Conservation (phyloP, 2,113 vertebrate genomes). For the Amblyopsis rosae region DNA sequence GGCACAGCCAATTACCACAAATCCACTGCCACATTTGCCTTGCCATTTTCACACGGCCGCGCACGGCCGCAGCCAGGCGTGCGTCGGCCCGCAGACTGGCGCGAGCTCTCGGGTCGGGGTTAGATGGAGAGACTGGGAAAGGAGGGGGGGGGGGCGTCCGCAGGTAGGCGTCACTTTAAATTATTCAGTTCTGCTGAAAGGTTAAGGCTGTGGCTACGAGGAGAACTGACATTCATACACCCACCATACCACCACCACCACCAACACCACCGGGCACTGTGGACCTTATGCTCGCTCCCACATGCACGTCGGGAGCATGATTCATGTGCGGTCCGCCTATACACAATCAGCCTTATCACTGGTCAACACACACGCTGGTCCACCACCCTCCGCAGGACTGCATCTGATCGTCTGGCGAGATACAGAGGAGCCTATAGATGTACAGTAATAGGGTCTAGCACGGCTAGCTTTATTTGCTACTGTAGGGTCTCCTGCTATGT, state of each 20-base stretch:
- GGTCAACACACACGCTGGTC: constrained; percentile 1
- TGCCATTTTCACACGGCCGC: constrained; percentile 72
- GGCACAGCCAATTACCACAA: constrained; percentile 75
- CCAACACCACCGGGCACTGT: constrained; percentile 28
- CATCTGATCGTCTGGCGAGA: not conserved
- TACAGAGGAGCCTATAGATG: not conserved
- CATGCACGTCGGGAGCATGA: constrained; percentile 56
- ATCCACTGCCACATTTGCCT: constrained; percentile 72
- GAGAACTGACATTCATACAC: constrained; percentile 75
- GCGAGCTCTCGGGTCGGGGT: constrained; percentile 35
- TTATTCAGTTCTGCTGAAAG: constrained; percentile 81
- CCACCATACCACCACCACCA: no score
- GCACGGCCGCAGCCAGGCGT: constrained; percentile 37
- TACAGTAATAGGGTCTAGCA: not conserved
- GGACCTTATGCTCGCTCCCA: constrained; percentile 47
- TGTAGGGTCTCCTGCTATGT: not conserved
- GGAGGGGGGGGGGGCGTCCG: constrained; percentile 49
- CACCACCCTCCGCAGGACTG: not conserved
- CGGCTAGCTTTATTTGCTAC: not conserved
- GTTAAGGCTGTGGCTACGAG: constrained; percentile 70
- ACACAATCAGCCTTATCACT: constrained; percentile 10
- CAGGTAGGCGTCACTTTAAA: constrained; percentile 76
- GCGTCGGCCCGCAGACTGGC: constrained; percentile 50
- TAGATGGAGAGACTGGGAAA: constrained; percentile 50
- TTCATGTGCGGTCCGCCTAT: constrained; percentile 32